phyloP scores from a whole-genome alignment of 2,113 vertebrate genomes.

The Galeopterus variegatus region DNA sequence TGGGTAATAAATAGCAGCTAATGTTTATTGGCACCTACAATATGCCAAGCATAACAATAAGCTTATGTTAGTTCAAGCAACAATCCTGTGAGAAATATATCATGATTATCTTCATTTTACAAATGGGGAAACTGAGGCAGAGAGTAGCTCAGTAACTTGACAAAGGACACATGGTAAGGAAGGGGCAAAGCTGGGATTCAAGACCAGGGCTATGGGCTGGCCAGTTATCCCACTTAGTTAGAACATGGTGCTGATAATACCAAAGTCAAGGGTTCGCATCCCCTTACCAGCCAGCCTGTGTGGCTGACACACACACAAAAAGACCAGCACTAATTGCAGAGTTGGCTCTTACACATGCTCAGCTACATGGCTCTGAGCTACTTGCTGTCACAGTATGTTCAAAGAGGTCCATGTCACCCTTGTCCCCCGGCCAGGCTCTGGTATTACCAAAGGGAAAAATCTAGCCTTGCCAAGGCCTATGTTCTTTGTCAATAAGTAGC shows the following conservation, averaged over 20 bases:
- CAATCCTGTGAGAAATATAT: neutral
- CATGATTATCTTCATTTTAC: neutral
- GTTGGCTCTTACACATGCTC: neutral
- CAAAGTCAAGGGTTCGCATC: too few species aligned
- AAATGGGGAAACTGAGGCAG: neutral
- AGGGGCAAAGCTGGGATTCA: neutral
- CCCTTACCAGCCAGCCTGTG: too few species aligned
- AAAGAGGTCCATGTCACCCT: neutral
- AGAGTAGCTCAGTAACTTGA: neutral
- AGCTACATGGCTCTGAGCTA: neutral
- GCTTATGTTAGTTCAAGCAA: neutral
- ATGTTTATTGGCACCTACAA: neutral
- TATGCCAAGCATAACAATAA: neutral
- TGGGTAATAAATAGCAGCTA: neutral
- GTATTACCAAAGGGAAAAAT: neutral
- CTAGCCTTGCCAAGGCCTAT: neutral
- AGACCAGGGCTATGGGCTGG: neutral
- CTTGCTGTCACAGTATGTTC: neutral
- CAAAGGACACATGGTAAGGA: neutral
- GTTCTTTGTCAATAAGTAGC: constrained; percentile 44
- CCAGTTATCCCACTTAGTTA: too few species aligned
- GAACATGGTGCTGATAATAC: too few species aligned
- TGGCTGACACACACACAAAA: too few species aligned
- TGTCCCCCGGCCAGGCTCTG: neutral
- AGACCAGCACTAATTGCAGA: neutral